Base-by-base conservation (phyloP, 2,113 vertebrate genomes). In the Brachypodius melanocephalos region DNA sequence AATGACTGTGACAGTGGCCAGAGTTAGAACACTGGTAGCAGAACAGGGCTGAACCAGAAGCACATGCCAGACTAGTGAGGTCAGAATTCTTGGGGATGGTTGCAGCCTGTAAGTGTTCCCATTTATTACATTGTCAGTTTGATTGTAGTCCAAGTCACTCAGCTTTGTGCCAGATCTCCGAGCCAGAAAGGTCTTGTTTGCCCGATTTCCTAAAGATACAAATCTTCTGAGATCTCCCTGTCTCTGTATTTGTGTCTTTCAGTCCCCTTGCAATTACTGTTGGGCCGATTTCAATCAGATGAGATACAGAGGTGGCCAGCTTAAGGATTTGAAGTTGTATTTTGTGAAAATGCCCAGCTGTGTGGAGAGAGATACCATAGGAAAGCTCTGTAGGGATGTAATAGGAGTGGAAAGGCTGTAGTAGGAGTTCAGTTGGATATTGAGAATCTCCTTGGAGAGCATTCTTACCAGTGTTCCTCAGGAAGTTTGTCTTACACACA, bases 41-140 rank as follows among this genome's bases (percentile, higher is more conserved):
- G 72, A 95, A 81, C 94, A 85, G 89, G 86, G 93, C 92, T 97
- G 96, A 96, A 97, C 94, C 82, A 97, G 96, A 95, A 96, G 96
- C 89, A 91, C 83, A 95, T 86, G 92, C 97, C 96, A 97, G 96
- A 97, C 61, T 74, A 84, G 92, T 96, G 97, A 97, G 97, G 95
- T 97, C 71, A 95, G 91, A 95, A 97, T 97, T 95, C 90, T 93
- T 91, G 96, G 83, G 95, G 83, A 95, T 78, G 85, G 89, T 96
- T 97, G 94, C 97, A 97, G 81, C 85, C 94, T 12, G 2, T 96
- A 95, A 96, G 94, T 91, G 79, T 86, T 97, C 88, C 84, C 96
- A 76, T 96, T 94, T 96, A 90, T 94, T 97, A 96, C 78, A 69
- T 79, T 95, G 94, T 96, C 96, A 87, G 75, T 93, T 96, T 97